Evolutionary conservation across 2,888 invertebrate genomes (phyloP).

Genomic region (Perizoma affinitatum): DNA sequence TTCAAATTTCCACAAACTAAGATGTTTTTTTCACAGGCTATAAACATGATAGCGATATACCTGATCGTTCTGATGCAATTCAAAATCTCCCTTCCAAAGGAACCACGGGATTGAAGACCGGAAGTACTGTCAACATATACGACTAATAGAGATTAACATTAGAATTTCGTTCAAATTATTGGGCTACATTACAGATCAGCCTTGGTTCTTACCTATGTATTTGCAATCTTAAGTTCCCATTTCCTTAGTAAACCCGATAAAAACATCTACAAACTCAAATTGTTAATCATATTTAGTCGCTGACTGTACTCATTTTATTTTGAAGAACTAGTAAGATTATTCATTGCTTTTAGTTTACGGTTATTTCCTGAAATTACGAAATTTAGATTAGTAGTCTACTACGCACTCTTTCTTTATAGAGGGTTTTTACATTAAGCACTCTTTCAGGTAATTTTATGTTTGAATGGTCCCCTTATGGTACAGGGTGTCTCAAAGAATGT

Average conservation of each 20-base stretch:
- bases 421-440: background rate
- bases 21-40: constrained; percentile 73
- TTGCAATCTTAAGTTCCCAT: too few species aligned
- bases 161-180: too few species aligned
- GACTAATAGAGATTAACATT: too few species aligned
- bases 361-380: background rate
- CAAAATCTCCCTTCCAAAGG: constrained; percentile 83
- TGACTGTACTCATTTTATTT: background rate
- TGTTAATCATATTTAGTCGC: too few species aligned
- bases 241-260: too few species aligned
- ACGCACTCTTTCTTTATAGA: too few species aligned
- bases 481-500: too few species aligned
- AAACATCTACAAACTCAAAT: too few species aligned
- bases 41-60: constrained; percentile 87
- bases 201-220: too few species aligned
- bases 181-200: too few species aligned
- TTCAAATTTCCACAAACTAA: too few species aligned
- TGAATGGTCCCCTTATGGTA: background rate
- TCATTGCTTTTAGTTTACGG: background rate
- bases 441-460: background rate
- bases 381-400: background rate
- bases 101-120: constrained; percentile 43
- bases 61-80: constrained; percentile 87
- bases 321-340: background rate
- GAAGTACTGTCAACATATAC: too few species aligned